Conservation (phyloP, 2,888 invertebrate genomes). For the Acanthosepion pharaonis region DNA sequence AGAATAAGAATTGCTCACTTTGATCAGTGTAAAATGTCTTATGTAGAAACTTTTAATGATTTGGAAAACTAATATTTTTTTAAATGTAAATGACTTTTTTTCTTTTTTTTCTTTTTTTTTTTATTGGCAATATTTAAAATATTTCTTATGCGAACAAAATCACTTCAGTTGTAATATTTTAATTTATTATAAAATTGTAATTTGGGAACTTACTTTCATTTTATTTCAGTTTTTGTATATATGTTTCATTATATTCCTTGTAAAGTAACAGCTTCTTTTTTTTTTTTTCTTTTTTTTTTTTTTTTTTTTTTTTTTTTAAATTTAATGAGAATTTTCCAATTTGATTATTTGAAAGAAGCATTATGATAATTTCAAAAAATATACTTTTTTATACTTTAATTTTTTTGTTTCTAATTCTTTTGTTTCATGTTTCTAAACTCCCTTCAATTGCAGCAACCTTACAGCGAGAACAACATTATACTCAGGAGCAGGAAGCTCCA, state of each 20-base stretch:
- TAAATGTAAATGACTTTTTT: not conserved
- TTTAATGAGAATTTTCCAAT: not conserved
- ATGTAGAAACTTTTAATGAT: too few relatives aligned
- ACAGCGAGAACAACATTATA: slow-evolving; percentile 43
- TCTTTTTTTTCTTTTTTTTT: not conserved
- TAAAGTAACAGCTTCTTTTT: not conserved
- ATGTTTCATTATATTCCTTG: not conserved
- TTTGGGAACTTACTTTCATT: not conserved
- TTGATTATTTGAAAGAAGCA: not conserved
- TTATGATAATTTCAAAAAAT: not conserved
- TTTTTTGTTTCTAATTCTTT: not conserved
- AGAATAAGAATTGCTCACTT: not conserved
- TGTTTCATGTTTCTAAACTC: not conserved
- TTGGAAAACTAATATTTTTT: not conserved
- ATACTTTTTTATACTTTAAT: not conserved
- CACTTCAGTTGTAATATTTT: not conserved
- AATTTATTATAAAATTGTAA: not conserved
- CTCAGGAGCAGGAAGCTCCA: slow-evolving; percentile 52
- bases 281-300: too few relatives aligned
- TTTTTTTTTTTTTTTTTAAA: too few relatives aligned
- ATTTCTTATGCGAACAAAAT: not conserved
- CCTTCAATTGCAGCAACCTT: slow-evolving; percentile 44
- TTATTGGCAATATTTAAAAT: not conserved
- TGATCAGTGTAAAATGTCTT: not conserved
- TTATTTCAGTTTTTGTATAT: not conserved